Base-by-base conservation (phyloP, 1,140 invertebrate species). In the Mactra quadrangularis region DNA sequence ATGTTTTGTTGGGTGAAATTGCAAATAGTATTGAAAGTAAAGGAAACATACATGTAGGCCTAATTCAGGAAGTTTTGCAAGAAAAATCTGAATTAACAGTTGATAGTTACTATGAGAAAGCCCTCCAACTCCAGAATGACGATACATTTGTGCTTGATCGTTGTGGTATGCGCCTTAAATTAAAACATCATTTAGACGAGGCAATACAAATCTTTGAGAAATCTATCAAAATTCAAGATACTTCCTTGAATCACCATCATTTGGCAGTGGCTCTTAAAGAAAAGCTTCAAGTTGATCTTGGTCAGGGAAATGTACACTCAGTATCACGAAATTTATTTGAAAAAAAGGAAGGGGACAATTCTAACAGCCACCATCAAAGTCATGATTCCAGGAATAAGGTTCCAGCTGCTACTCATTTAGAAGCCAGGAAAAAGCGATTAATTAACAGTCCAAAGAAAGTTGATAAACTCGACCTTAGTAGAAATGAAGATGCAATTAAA, bases 361-460 rank as follows among this genome's bases (percentile, higher is more conserved):
- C n/a, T n/a, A n/a, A n/a, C n/a, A n/a, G n/a, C n/a, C n/a, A n/a
- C n/a, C n/a, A n/a, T n/a, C n/a, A n/a, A n/a, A n/a, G n/a, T n/a
- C n/a, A n/a, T n/a, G n/a, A n/a, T n/a, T n/a, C n/a, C n/a, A n/a
- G n/a, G n/a, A n/a, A n/a, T n/a, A n/a, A n/a, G n/a, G n/a, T n/a
- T n/a, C n/a, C n/a, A n/a, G n/a, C n/a, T n/a, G n/a, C n/a, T n/a
- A n/a, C n/a, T n/a, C n/a, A n/a, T n/a, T n/a, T n/a, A n/a, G n/a
- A n/a, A n/a, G n/a, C n/a, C n/a, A n/a, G n/a, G n/a, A n/a, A n/a
- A n/a, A n/a, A n/a, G n/a, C n/a, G n/a, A n/a, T n/a, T n/a, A n/a
- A n/a, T n/a, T 19, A 76, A 76, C 29, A 76, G 74, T 64, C 74
- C 57, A 25, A 55, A 50, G 31, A 76, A 62, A 33, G 25, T 45